These are phyloP conservation scores for Sylvilagus bachmani DNA, from an alignment of 2,113 vertebrate species.

Conservation along the genomic window DNA sequence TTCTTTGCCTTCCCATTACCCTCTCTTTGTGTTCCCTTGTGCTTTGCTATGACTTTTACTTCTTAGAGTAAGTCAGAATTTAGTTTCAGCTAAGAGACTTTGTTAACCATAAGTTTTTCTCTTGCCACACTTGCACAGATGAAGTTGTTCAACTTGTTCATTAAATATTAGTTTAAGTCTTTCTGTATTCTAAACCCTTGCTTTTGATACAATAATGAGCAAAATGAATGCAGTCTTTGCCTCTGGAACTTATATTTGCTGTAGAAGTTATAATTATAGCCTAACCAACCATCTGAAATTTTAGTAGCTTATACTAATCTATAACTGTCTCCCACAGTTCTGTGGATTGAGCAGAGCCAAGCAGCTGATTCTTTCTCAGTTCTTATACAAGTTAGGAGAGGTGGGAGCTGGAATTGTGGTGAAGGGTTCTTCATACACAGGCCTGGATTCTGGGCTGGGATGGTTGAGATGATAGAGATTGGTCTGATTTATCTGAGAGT, in stretches of 20 bases:
- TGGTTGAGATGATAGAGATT: too few relatives aligned
- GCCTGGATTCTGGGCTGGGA: not conserved
- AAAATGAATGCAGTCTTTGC: not conserved
- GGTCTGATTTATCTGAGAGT: not conserved
- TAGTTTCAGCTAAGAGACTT: not conserved
- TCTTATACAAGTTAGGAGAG: not conserved
- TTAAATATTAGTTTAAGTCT: not conserved
- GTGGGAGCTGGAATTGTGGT: not conserved
- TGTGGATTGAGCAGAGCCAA: not conserved
- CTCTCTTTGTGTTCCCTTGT: not conserved
- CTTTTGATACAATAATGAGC: not conserved
- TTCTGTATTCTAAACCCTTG: not conserved
- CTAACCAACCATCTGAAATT: not conserved
- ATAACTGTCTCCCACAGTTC: not conserved
- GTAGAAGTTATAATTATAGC: not conserved
- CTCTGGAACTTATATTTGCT: not conserved
- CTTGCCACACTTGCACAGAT: not conserved
- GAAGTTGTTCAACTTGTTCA: not conserved
- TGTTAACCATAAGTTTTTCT: not conserved
- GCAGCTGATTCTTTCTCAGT: not conserved
- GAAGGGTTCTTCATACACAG: not conserved
- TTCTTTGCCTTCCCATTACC: not conserved
- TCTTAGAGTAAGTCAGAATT: conserved; percentile 42
- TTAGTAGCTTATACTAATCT: not conserved
- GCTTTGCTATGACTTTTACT: not conserved